A percentile compares a stretch with the other conserved stretches of the same genome.
Evolutionary conservation across 2,113 vertebrate genomes (phyloP).

Genomic region (Ramphastos sulfuratus): DNA sequence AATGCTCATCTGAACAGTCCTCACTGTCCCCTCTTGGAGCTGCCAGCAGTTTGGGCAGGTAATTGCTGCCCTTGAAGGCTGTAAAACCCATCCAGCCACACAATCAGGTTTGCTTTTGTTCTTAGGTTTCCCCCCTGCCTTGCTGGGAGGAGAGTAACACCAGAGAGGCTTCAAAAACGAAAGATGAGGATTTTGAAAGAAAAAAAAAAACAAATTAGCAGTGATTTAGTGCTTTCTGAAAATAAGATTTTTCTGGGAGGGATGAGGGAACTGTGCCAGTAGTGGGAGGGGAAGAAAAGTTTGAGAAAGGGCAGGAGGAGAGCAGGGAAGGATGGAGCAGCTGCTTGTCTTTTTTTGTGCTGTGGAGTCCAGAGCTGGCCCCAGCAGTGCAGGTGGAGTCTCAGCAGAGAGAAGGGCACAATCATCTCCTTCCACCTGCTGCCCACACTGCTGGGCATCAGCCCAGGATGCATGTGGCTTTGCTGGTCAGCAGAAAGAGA

Average conservation of each 20-base stretch:
- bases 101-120: not conserved
- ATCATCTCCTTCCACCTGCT: too few species aligned
- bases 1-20: not conserved
- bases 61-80: not conserved
- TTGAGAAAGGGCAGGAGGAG: not conserved
- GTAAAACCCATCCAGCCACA: not conserved
- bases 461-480: too few species aligned
- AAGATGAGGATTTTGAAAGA: not conserved
- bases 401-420: too few species aligned
- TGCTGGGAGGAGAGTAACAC: not conserved
- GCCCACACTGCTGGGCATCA: too few species aligned
- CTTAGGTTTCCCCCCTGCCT: accelerated
- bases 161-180: not conserved
- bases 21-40: not conserved
- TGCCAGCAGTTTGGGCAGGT: not conserved
- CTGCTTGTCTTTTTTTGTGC: not conserved
- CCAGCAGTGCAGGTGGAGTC: too few species aligned
- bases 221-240: not conserved
- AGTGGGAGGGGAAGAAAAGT: not conserved
- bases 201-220: too few species aligned
- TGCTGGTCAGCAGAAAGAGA: too few species aligned
- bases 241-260: not conserved
- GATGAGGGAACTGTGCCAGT: not conserved
- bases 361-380: too few species aligned
- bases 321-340: not conserved